These are phyloP conservation scores for Brachionus calyciflorus DNA, from an alignment of 1,140 invertebrate species.

Conservation along the genomic window DNA sequence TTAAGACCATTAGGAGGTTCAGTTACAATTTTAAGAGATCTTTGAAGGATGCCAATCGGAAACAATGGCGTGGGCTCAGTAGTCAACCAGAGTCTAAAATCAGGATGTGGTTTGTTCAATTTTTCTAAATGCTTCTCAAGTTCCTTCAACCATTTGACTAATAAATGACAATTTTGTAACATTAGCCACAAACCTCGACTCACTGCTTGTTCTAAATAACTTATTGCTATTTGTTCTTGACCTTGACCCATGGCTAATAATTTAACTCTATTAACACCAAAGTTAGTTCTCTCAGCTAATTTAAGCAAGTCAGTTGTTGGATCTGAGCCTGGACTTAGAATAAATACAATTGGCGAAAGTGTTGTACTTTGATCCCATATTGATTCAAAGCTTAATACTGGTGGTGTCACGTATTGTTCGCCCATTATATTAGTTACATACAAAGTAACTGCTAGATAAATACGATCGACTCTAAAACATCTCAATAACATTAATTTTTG, in stretches of 20 bases:
- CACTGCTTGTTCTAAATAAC: conserved; percentile 70
- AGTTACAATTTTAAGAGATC: conserved; percentile 79
- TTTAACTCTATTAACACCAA: conserved; percentile 71
- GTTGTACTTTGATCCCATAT: conserved; percentile 78
- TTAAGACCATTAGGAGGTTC: conserved; percentile 85
- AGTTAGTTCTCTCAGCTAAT: conserved; percentile 71
- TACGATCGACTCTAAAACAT: conserved; percentile 79
- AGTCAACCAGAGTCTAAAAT: conserved; percentile 86
- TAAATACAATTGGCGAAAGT: conserved; percentile 77
- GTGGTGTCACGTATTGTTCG: conserved; percentile 77
- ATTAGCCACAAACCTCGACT: conserved; percentile 80
- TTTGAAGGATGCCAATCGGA: conserved; percentile 81
- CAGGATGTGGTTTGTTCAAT: conserved; percentile 74
- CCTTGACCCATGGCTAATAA: conserved; percentile 82
- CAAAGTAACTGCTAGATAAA: conserved; percentile 74
- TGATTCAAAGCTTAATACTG: conserved; percentile 73
- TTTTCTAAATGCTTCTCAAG: conserved; percentile 78
- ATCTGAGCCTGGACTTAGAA: conserved; percentile 81
- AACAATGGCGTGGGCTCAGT: conserved; percentile 79
- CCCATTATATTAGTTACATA: conserved; percentile 78
- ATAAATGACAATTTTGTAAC: conserved; percentile 82
- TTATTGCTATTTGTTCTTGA: conserved; percentile 75
- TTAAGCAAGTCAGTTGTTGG: conserved; percentile 82
- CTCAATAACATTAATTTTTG: conserved; percentile 75
- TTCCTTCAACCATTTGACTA: conserved; percentile 73